Evolutionary conservation across 2,113 vertebrate species (phyloP), one percentile per base, ranked within the genome.

Genomic region (Rhombomys opimus): DNA sequence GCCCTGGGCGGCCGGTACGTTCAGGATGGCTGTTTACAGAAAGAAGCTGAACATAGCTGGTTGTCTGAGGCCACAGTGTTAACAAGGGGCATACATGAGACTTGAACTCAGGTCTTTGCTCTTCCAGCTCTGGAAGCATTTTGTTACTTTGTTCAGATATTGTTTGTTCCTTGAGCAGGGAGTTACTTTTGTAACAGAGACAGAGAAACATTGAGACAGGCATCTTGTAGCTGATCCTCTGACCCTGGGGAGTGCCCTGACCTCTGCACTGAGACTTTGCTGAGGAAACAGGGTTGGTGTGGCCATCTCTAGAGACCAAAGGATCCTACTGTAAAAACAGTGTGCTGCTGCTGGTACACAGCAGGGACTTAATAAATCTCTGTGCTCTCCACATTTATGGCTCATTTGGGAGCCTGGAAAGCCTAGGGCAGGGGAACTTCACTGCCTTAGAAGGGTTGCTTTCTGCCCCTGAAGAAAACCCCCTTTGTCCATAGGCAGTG

Each of bases 401-500:
- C 63, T 89, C 57, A 52, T 86, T 89, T 25, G 14, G 25, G 30
- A 18, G 35, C 41, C 54, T 72, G 30, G 22, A 80, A 68, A 61
- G 25, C 57, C 41, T 59, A 23, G 52, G 86, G 52, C 46, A 54
- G 20, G 86, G 32, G 32, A 46, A 41, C 30, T 57, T 63, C 2
- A 0, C 7, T 52, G 65, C n/a, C 17, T 12, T 0, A 0, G 25
- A 91, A 52, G 15, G 8, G 70, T 46, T 27, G 46, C 22, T 68
- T 84, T 63, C 52, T 32, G 61, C 7, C 2, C 2, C 17, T 10
- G 23, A 32, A 75, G 13, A n/a, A 85, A 25, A 20, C 10, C 23
- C 12, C 12, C 54, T 72, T 67, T 57, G 2, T 30, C 67, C 32
- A 10, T 3, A 57, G 0, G 0, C 1, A 0, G 6, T 5, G 27